Conservation (phyloP, 2,888 invertebrate genomes). For the Noctua fimbriata region DNA sequence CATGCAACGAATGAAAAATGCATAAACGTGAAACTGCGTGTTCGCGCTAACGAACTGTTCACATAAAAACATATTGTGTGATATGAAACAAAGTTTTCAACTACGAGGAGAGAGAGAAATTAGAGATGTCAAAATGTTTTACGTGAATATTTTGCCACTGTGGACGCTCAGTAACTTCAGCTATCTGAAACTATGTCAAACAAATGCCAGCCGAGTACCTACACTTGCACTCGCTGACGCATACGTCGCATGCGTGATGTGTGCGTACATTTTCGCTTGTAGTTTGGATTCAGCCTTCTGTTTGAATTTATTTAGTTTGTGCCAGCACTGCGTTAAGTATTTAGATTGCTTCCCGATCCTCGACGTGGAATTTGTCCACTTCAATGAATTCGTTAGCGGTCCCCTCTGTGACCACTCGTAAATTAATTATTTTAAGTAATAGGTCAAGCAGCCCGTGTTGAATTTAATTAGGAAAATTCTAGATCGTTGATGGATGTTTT, state of each 20-base stretch:
- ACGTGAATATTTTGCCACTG: background rate
- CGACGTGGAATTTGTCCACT: conserved; percentile 74
- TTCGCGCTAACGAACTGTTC: background rate
- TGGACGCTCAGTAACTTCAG: background rate
- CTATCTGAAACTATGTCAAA: conserved; percentile 3
- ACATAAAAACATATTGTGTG: background rate
- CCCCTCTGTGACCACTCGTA: conserved; percentile 57
- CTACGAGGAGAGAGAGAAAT: background rate
- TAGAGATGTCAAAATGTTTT: background rate
- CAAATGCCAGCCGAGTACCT: background rate
- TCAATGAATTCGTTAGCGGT: conserved; percentile 73
- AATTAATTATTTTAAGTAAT: conserved; percentile 65
- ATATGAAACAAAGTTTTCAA: background rate
- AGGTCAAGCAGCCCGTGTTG: conserved; percentile 37
- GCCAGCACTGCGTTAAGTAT: conserved; percentile 74
- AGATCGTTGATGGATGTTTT: background rate
- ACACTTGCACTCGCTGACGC: background rate
- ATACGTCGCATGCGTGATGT: background rate
- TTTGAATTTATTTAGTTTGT: conserved; percentile 5
- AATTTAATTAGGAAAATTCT: conserved; percentile 11
- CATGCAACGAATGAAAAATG: background rate
- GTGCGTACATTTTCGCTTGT: background rate
- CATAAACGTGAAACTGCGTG: background rate
- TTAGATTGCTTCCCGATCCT: conserved; percentile 76
- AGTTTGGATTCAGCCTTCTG: conserved; percentile 19